A percentile compares a stretch with the other conserved stretches of the same genome.
Evolutionary conservation across 2,888 invertebrate genomes (phyloP).

Genomic region (Cryptocheilus praepositus): DNA sequence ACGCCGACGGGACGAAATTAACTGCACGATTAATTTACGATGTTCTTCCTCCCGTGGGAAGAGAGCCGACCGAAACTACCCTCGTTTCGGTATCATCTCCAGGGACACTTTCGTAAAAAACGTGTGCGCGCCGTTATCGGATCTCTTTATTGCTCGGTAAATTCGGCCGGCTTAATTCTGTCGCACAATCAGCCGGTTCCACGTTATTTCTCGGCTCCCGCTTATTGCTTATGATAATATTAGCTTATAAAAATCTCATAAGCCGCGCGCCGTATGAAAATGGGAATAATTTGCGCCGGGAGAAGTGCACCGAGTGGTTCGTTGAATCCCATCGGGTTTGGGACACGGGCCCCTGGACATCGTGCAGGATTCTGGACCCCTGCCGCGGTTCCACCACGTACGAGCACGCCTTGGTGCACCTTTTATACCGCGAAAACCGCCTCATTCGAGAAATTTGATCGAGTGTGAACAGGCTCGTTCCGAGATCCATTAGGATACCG

Average conservation of each 20-base stretch:
- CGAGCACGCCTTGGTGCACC: constrained; percentile 66
- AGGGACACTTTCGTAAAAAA: background rate
- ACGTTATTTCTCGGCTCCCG: no score
- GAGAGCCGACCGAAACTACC: background rate
- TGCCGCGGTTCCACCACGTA: constrained; percentile 37
- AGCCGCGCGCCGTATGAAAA: no score
- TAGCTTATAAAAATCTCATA: no score
- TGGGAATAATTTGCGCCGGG: background rate
- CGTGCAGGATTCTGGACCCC: constrained; percentile 33
- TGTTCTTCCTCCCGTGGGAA: constrained; percentile 10
- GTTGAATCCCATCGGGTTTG: constrained; percentile 33
- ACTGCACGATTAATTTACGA: constrained; percentile 53
- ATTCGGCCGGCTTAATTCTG: no score
- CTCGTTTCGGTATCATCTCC: constrained; percentile 1
- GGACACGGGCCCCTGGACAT: constrained; percentile 27
- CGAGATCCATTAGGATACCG: constrained; percentile 54
- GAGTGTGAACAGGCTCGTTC: constrained; percentile 64
- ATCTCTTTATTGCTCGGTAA: no score
- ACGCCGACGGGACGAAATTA: constrained; percentile 44
- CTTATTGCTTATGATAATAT: no score
- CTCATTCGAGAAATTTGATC: constrained; percentile 67
- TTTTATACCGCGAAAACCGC: constrained; percentile 68
- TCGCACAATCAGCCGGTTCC: no score
- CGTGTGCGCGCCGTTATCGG: background rate
- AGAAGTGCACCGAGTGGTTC: constrained; percentile 4